Percentiles rank a stretch among this genome's conserved stretches.
These are phyloP conservation scores for Eupithecia subumbrata DNA, from an alignment of 2,888 invertebrate genomes.

Conservation along the genomic window DNA sequence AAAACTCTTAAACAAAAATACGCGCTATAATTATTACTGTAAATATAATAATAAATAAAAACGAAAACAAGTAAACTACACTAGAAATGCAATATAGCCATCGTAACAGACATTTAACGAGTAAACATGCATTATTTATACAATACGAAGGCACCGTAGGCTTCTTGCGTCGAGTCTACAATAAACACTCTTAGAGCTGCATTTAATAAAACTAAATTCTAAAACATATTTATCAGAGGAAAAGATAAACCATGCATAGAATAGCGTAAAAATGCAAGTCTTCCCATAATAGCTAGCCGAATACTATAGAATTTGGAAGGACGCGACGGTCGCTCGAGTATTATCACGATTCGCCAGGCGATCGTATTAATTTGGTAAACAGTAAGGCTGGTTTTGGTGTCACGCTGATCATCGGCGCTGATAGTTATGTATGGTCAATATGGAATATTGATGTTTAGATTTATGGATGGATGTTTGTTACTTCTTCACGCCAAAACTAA, in stretches of 20 bases:
- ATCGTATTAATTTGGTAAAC: constrained; percentile 55
- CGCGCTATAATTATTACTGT: constrained; percentile 68
- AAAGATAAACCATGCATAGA: constrained; percentile 79
- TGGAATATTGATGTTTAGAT: too few relatives aligned
- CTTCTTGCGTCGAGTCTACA: constrained; percentile 55
- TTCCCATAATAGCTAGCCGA: constrained; percentile 62
- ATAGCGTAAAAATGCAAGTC: constrained; percentile 52
- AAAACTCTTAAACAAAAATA: constrained; percentile 78
- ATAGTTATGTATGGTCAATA: too few relatives aligned
- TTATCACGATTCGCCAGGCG: constrained; percentile 56
- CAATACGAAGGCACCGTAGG: constrained; percentile 72
- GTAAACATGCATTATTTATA: constrained; percentile 74
- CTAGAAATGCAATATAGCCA: constrained; percentile 81
- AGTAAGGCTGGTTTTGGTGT: constrained; percentile 12
- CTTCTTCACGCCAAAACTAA: too few relatives aligned
- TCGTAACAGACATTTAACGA: constrained; percentile 71
- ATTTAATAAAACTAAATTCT: constrained; percentile 53
- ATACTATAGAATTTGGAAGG: constrained; percentile 68
- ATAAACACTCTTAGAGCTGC: constrained; percentile 45
- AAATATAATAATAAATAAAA: constrained; percentile 77
- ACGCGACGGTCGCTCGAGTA: constrained; percentile 55
- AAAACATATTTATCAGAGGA: constrained; percentile 77
- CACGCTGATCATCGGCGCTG: too few relatives aligned
- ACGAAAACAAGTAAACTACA: constrained; percentile 76
- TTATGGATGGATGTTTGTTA: too few relatives aligned